These are phyloP conservation scores for Rosalia funebris DNA, from an alignment of 2,888 invertebrate species.

Conservation along the genomic window DNA sequence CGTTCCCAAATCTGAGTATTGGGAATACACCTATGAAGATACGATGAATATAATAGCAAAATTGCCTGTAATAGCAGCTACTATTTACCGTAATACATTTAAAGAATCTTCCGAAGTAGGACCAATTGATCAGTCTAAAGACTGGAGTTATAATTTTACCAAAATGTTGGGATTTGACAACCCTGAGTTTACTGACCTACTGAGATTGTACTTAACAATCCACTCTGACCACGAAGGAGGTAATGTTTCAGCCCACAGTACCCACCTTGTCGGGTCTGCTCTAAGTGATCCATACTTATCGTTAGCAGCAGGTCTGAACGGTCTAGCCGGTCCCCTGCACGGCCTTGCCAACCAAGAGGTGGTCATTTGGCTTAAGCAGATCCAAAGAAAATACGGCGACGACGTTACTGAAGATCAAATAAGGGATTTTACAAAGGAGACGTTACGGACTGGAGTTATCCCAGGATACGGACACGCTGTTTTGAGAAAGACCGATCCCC, in stretches of 20 bases:
- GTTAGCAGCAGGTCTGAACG: slow-evolving; percentile 91
- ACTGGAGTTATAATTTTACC: slow-evolving; percentile 92
- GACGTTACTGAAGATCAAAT: slow-evolving; percentile 87
- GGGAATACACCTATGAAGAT: slow-evolving; percentile 93
- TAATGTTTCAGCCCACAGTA: slow-evolving; percentile 93
- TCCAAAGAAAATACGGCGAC: slow-evolving; percentile 84
- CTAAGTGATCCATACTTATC: slow-evolving; percentile 93
- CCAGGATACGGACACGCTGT: slow-evolving; percentile 97
- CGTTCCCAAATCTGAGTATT: slow-evolving; percentile 86
- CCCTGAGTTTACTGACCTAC: slow-evolving; percentile 83
- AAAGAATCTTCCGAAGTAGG: slow-evolving; percentile 85
- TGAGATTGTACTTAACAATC: slow-evolving; percentile 91
- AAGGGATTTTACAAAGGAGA: slow-evolving; percentile 96
- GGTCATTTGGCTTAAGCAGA: slow-evolving; percentile 91
- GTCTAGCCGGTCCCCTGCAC: slow-evolving; percentile 93
- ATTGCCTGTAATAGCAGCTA: slow-evolving; percentile 90
- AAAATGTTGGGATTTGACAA: slow-evolving; percentile 90
- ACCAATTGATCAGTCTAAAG: slow-evolving; percentile 83
- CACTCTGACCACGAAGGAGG: slow-evolving; percentile 97
- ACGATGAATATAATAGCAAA: slow-evolving; percentile 94
- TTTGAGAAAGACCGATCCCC: slow-evolving; percentile 91
- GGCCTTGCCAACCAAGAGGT: slow-evolving; percentile 93
- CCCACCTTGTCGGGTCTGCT: slow-evolving; percentile 92
- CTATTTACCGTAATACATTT: slow-evolving; percentile 89
- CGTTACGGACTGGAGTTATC: slow-evolving; percentile 93